Base-by-base conservation (phyloP, 2,113 vertebrate species). In the Pao palembangensis region DNA sequence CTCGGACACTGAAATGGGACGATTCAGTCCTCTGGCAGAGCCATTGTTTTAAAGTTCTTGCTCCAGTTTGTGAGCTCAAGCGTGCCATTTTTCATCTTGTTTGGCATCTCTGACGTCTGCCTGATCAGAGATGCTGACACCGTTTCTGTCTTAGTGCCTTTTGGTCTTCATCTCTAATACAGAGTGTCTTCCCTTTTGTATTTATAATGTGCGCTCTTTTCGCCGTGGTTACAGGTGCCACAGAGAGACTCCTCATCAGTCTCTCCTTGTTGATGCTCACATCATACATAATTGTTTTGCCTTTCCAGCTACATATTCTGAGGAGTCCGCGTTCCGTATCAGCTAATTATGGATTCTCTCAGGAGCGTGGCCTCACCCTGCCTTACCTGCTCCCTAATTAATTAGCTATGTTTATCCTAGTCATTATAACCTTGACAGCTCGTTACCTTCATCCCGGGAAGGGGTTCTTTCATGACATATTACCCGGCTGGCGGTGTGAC, bases 11-110 rank as follows among this genome's bases (percentile, higher is more conserved):
- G 5, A 31, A 31, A 31, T 2, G 34, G 3, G 10, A 38, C 34
- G 2, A 47, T 6, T 14, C 2, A 0, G 15, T 52, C 50, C n/a
- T 20, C n/a, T 13, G 12, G 19, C 11, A 51, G 20, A 51, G 66
- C 76, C 71, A 73, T 62, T 73, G 67, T 61, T 38, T 51, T 46
- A 75, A 61, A 65, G 52, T 84, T 75, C 68, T 61, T 62, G 69
- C 67, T 25, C 59, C 18, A 62, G 51, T 86, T 85, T 83, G 62
- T 38, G 71, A 77, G 63, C 84, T 21, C 54, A 43, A 71, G 68
- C 79, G 38, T 82, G 88, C 87, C 89, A 76, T 86, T 87, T n/a
- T 88, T 81, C 76, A 81, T 86, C 89, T 90, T 85, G 86, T 89
- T 88, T 87, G 75, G 57, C 67, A 76, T 85, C 71, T 75, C 80